phyloP scores from a whole-genome alignment of 2,888 invertebrate genomes.

The Platerodrilus igneus region DNA sequence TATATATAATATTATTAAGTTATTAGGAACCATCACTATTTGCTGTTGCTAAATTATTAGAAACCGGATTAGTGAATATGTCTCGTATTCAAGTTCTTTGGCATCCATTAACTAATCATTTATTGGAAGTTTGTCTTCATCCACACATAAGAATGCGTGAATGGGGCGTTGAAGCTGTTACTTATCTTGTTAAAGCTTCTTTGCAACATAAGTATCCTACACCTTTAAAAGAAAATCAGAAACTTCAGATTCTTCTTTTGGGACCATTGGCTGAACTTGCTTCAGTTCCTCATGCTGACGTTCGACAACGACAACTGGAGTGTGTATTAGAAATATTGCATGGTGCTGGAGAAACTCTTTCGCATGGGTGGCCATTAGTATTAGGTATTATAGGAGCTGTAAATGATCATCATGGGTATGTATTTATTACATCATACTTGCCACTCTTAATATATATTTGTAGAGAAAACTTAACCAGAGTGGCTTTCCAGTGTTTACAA shows the following conservation, averaged over 20 bases:
- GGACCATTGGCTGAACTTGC: slow-evolving; percentile 90
- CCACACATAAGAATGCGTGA: slow-evolving; percentile 92
- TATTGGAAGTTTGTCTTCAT: slow-evolving; percentile 94
- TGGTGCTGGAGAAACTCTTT: slow-evolving; percentile 85
- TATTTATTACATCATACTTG: slow-evolving; percentile 4
- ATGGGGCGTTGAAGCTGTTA: slow-evolving; percentile 97
- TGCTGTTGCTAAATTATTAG: slow-evolving; percentile 96
- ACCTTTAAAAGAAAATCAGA: slow-evolving; percentile 79
- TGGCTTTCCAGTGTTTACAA: slow-evolving; percentile 94
- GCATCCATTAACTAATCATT: slow-evolving; percentile 91
- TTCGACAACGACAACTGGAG: slow-evolving; percentile 89
- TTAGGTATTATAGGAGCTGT: slow-evolving; percentile 95
- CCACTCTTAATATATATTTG: slow-evolving; percentile 23
- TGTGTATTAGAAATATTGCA: slow-evolving; percentile 91
- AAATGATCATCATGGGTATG: slow-evolving; percentile 83
- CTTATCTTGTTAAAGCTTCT: slow-evolving; percentile 88
- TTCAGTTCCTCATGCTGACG: slow-evolving; percentile 85
- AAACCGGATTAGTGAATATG: slow-evolving; percentile 93
- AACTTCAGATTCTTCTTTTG: slow-evolving; percentile 79
- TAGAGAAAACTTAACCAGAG: slow-evolving; percentile 85
- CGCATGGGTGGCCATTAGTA: slow-evolving; percentile 92
- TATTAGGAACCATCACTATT: slow-evolving; percentile 89
- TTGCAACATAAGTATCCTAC: slow-evolving; percentile 80
- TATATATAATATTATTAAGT: slow-evolving; percentile 6
- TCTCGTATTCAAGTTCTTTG: slow-evolving; percentile 90